phyloP scores from a whole-genome alignment of 1,140 invertebrate species.

The Drosophila melanogaster region DNA sequence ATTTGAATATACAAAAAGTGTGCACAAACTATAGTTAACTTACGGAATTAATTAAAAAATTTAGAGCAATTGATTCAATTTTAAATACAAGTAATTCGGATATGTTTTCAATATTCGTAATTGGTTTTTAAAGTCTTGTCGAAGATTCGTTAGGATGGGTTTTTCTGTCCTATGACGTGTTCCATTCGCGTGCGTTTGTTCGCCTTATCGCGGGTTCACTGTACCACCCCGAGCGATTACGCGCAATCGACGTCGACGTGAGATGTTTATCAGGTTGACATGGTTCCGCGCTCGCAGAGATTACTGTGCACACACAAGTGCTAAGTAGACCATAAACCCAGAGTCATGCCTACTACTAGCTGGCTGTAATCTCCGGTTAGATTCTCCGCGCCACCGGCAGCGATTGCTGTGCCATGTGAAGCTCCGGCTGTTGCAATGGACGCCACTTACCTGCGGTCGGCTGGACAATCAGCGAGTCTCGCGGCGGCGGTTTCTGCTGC shows the following conservation, averaged over 20 bases:
- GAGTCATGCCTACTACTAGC: constrained; percentile 6
- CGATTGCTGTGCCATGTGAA: background rate
- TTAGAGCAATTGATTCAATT: too few relatives aligned
- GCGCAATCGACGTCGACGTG: constrained; percentile 32
- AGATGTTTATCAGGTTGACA: constrained; percentile 34
- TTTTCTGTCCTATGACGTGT: too few relatives aligned
- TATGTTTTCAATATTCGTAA: too few relatives aligned
- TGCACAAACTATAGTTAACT: too few relatives aligned
- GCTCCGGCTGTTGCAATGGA: background rate
- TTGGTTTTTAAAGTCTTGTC: too few relatives aligned
- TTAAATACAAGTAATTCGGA: too few relatives aligned
- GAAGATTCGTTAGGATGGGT: too few relatives aligned
- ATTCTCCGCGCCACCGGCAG: constrained; percentile 4
- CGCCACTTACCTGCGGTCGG: constrained; percentile 74
- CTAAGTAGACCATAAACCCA: constrained; percentile 2
- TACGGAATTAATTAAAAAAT: too few relatives aligned
- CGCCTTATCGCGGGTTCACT: constrained; percentile 22
- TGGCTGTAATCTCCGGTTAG: constrained; percentile 6
- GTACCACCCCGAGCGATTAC: constrained; percentile 7
- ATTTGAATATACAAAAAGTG: too few relatives aligned
- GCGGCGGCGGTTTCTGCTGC: constrained; percentile 52
- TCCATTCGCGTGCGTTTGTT: background rate
- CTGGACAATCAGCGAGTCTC: constrained; percentile 73
- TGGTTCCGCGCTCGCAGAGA: constrained; percentile 39
- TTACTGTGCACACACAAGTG: constrained; percentile 14